A percentile compares a stretch with the other conserved stretches of the same genome.
Conservation (phyloP, 1,140 invertebrate genomes). For the Lordiphosa mommai region DNA sequence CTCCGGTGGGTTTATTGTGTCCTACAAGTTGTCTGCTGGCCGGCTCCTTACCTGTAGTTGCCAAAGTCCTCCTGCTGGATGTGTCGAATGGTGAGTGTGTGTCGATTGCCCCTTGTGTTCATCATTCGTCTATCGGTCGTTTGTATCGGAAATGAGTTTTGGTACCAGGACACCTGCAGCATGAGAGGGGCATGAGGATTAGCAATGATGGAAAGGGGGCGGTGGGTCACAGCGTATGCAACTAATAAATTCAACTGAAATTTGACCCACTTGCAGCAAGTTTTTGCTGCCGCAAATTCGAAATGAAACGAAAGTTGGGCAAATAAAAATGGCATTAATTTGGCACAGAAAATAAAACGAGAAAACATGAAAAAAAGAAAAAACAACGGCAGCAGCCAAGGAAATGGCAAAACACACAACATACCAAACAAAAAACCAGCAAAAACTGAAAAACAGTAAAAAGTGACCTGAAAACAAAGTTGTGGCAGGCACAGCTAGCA, state of each 20-base stretch:
- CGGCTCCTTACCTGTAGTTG: conserved; percentile 82
- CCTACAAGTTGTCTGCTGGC: conserved; percentile 27
- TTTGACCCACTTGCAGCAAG: conserved; percentile 35
- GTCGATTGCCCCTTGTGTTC: conserved; percentile 83
- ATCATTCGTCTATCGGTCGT: conserved; percentile 83
- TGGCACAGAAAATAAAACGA: conserved; percentile 23
- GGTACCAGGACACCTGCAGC: conserved; percentile 83
- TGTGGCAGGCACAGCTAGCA: conserved; percentile 16
- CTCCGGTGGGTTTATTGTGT: conserved; percentile 31
- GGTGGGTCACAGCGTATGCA: conserved; percentile 12
- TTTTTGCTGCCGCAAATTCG: conserved; percentile 19
- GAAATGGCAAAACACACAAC: conserved; percentile 26
- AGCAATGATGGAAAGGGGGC: conserved; percentile 6
- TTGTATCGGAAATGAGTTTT: conserved; percentile 85
- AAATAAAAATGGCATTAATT: conserved; percentile 59
- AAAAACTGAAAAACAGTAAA: conserved; percentile 40
- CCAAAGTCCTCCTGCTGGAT: conserved; percentile 85
- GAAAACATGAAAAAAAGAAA: conserved; percentile 14
- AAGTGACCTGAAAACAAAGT: conserved; percentile 62
- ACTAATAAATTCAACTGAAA: conserved; percentile 46
- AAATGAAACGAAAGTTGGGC: conserved; percentile 36
- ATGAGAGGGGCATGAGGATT: conserved; percentile 20
- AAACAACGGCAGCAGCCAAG: background rate
- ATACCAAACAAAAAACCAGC: conserved; percentile 10
- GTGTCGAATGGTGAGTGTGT: conserved; percentile 84